Conservation (phyloP, 1,140 invertebrate species). For the Dendroctonus ponderosae region DNA sequence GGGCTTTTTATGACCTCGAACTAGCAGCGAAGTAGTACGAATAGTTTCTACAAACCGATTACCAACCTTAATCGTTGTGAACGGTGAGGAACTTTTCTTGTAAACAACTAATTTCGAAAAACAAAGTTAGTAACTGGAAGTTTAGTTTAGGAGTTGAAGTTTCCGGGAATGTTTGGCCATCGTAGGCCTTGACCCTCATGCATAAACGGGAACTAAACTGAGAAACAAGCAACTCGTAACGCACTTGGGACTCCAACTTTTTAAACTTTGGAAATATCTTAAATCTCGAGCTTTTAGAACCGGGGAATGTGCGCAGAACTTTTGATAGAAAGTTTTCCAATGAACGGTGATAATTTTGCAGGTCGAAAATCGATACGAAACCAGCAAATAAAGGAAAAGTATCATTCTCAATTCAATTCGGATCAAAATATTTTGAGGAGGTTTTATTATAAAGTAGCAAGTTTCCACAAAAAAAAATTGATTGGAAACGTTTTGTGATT, state of each 20-base stretch:
- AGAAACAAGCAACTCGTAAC: constrained; percentile 20
- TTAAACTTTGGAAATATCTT: constrained; percentile 37
- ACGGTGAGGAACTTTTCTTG: not conserved
- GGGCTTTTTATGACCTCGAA: too few relatives aligned
- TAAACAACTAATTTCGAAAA: constrained; percentile 15
- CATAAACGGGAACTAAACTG: constrained; percentile 26
- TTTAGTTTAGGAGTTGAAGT: constrained; percentile 22
- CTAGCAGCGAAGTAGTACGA: too few relatives aligned
- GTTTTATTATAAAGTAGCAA: too few relatives aligned
- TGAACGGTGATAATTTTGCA: constrained; percentile 3
- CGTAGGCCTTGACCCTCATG: constrained; percentile 27
- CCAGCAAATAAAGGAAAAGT: not conserved
- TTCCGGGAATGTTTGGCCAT: constrained; percentile 29
- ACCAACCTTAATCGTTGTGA: not conserved
- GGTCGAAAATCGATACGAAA: not conserved
- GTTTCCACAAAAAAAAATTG: too few relatives aligned
- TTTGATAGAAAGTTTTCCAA: constrained; percentile 9
- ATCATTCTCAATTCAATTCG: too few relatives aligned
- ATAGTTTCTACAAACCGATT: too few relatives aligned
- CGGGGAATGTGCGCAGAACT: constrained; percentile 15
- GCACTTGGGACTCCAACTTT: constrained; percentile 34
- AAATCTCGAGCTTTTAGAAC: constrained; percentile 28
- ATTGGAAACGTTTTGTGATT: too few relatives aligned
- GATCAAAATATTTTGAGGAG: too few relatives aligned
- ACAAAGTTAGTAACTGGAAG: constrained; percentile 15